Evolutionary conservation across 2,113 vertebrate species (phyloP), one percentile per base, ranked within the genome.

Genomic region (Mixornis gularis): DNA sequence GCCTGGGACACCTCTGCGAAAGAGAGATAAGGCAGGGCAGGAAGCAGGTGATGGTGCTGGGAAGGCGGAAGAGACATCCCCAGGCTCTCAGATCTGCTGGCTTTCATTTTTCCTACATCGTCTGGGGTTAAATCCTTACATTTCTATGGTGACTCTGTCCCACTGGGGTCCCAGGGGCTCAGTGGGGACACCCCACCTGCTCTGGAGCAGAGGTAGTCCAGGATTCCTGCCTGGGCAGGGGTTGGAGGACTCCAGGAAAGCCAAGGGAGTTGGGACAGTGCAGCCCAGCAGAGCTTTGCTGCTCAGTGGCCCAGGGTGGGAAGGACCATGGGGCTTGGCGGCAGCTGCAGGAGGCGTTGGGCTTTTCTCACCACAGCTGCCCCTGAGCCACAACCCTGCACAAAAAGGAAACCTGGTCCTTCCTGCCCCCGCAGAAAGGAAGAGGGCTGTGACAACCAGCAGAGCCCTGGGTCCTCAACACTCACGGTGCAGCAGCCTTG

Each of bases 401-500:
- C 89, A 85, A 87, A 92, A 96, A 94, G 85, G 72, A 91, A 77
- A 29, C 14, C 52, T 9, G 41, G 64, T 44, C 51, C 48, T 94
- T 87, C 95, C 93, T 78, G 73, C 22, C 51, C 27, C 7, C 0
- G 0, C 1, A 5, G 73, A 41, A 43, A 73, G 56, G 77, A 86
- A 79, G 36, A 13, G 49, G 34, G 13, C 6, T 53, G 17, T 5
- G 7, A 52, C 53, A 68, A 20, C 17, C 32, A 72, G 51, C 22
- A 36, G 30, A 56, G 68, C 51, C 18, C 55, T 60, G 53, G 8
- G 4, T 44, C 44, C n/a, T n/a, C 72, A 60, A 0, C 0, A 7
- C 56, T 41, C 1, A 1, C 55, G 36, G 55, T 29, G 59, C 49
- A 32, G 21, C 20, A 60, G 59, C 53, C 40, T 32, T 2, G 0